A percentile compares a stretch with the other conserved stretches of the same genome.
phyloP scores from a whole-genome alignment of 2,888 invertebrate genomes.

The Chrysopilus asiliformis region DNA sequence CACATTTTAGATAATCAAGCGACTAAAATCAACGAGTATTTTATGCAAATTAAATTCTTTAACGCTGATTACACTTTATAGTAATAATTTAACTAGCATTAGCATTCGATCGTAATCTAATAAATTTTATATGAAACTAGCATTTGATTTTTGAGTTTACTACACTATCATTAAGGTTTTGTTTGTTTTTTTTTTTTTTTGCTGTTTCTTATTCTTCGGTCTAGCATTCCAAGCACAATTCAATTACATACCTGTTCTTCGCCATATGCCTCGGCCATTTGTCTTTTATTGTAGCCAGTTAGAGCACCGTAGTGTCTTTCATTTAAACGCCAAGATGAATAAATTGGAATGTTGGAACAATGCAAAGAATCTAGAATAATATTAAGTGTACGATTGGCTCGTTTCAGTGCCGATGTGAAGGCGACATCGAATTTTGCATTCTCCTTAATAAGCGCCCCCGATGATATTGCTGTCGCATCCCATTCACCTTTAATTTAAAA shows the following conservation, averaged over 20 bases:
- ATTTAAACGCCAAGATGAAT: slow-evolving; percentile 70
- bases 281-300: slow-evolving; percentile 72
- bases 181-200: too few species aligned
- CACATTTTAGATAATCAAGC: too few species aligned
- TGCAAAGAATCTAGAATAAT: slow-evolving; percentile 52
- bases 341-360: slow-evolving; percentile 51
- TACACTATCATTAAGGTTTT: too few species aligned
- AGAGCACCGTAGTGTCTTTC: slow-evolving; percentile 81
- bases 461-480: slow-evolving; percentile 35
- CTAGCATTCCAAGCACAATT: too few species aligned
- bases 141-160: too few species aligned
- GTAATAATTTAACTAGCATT: too few species aligned
- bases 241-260: slow-evolving; percentile 56
- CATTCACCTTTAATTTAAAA: slow-evolving; percentile 20
- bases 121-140: too few species aligned
- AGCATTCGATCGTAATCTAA: too few species aligned
- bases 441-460: slow-evolving; percentile 56
- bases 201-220: too few species aligned
- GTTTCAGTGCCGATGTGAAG: slow-evolving; percentile 64
- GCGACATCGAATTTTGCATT: slow-evolving; percentile 63
- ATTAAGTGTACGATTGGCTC: slow-evolving; percentile 62
- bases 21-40: too few species aligned
- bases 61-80: too few species aligned
- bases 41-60: too few species aligned
- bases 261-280: slow-evolving; percentile 74